Evolutionary conservation across 30 jellyfish, hydroid and myxozoan genomes (phyloP), one percentile per base, ranked within the genome.

Genomic region (Catostylus mosaicus): DNA sequence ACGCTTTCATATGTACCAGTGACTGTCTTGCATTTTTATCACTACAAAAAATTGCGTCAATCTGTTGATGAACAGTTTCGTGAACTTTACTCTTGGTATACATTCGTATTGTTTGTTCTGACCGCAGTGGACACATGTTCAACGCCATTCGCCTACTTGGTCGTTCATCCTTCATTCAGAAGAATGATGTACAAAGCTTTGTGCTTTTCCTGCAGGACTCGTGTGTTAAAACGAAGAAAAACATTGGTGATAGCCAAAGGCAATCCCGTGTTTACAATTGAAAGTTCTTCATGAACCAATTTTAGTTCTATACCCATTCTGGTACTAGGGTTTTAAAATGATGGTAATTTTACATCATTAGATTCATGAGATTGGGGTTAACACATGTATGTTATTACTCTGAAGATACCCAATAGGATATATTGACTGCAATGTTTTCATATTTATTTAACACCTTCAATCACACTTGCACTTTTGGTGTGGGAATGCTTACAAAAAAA

Each of bases 41-140:
- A 69, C 32, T 60, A 77, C 59, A 50, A 23, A 22, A 35, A 47
- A 35, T 36, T 24, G 19, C 29, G 18, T 18, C 20, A 16, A 16
- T 24, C 37, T 30, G 35, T 4, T 18, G 52, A 67, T 3, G 91
- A 47, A 8, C 30, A 56, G 33, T 22, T 67, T n/a, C 40, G n/a
- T 16, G 38, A 23, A 27, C 73, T 68, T 22, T 82, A 64, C 30
- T 30, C 92, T 9, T 82, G 92, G 92, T 70, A 82, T 54, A 72
- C 83, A 1, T 72, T 68, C 52, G 32, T 73, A 32, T 57, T 82
- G 57, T 70, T 82, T 20, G 23, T 37, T 63, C 38, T 82, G 30
- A 59, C 86, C 27, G 80, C 86, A 22, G 47, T 60, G 2, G 92
- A 82, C 32, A 67, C 85, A 11, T 82, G 85, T 12, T 30, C 83